Conservation (phyloP, 2,888 invertebrate genomes). For the Abrostola tripartita region DNA sequence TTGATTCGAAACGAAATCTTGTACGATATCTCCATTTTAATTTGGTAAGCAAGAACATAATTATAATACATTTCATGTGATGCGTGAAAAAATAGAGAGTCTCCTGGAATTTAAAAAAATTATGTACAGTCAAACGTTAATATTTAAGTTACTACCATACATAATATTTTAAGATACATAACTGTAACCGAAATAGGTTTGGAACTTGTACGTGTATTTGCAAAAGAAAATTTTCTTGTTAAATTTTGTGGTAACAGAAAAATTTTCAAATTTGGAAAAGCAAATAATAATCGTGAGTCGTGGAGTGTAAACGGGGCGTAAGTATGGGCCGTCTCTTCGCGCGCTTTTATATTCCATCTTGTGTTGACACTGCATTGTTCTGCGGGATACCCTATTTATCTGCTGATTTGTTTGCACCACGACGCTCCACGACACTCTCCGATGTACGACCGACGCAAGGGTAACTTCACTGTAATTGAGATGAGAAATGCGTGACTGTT, state of each 20-base stretch:
- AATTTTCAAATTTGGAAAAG: background rate
- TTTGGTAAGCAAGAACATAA: background rate
- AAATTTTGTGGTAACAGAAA: background rate
- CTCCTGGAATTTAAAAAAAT: too few relatives aligned
- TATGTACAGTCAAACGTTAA: too few relatives aligned
- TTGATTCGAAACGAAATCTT: background rate
- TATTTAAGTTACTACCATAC: too few relatives aligned
- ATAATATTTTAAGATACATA: too few relatives aligned
- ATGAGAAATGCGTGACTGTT: constrained; percentile 69
- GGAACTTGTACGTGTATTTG: too few relatives aligned
- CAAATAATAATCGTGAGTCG: constrained; percentile 54
- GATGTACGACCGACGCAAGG: constrained; percentile 61
- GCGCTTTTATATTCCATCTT: constrained; percentile 84
- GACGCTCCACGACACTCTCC: constrained; percentile 64
- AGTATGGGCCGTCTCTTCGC: constrained; percentile 69
- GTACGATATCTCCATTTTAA: background rate
- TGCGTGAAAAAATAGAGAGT: too few relatives aligned
- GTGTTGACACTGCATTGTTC: constrained; percentile 84
- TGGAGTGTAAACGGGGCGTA: constrained; percentile 61
- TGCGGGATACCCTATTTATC: constrained; percentile 79
- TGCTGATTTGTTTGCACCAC: constrained; percentile 83
- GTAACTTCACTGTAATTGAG: constrained; percentile 74
- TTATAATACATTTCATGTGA: too few relatives aligned
- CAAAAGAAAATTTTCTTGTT: too few relatives aligned
- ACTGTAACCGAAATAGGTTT: too few relatives aligned